Conservation (phyloP, 2,888 invertebrate species). For the Orgyia antiqua region DNA sequence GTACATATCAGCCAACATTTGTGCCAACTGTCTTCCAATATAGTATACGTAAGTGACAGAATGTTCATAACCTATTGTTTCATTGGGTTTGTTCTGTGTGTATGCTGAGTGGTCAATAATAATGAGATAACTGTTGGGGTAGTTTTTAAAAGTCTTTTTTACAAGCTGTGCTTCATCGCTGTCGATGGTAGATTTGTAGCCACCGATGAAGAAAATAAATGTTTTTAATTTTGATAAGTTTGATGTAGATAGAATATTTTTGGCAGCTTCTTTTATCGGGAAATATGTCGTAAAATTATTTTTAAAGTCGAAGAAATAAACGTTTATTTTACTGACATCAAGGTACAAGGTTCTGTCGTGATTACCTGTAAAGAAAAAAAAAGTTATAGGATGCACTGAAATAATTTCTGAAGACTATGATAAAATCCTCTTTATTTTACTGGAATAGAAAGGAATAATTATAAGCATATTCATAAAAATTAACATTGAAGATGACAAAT, state of each 20-base stretch:
- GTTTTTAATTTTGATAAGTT: conserved; percentile 44
- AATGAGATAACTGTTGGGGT: conserved; percentile 58
- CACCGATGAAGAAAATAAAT: conserved; percentile 57
- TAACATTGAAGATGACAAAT: no score
- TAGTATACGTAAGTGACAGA: conserved; percentile 60
- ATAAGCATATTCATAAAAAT: no score
- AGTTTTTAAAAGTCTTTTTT: conserved; percentile 47
- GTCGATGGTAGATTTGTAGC: conserved; percentile 59
- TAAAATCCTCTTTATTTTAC: no score
- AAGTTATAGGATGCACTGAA: no score
- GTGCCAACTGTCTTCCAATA: conserved; percentile 54
- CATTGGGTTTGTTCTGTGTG: conserved; percentile 51
- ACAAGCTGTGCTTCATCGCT: conserved; percentile 53
- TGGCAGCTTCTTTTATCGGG: conserved; percentile 44
- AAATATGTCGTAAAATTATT: conserved; percentile 36
- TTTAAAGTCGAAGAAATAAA: conserved; percentile 57
- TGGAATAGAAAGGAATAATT: no score
- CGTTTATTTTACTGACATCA: conserved; percentile 51
- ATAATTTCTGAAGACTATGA: no score
- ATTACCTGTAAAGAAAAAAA: conserved; percentile 39
- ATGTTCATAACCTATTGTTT: conserved; percentile 56
- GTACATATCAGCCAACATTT: conserved; percentile 41
- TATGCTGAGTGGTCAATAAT: conserved; percentile 66
- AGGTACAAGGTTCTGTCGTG: conserved; percentile 44
- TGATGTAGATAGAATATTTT: conserved; percentile 41